A percentile compares a stretch with the other conserved stretches of the same genome.
phyloP scores from a whole-genome alignment of 2,888 invertebrate genomes.

The Syrista parreyssii region DNA sequence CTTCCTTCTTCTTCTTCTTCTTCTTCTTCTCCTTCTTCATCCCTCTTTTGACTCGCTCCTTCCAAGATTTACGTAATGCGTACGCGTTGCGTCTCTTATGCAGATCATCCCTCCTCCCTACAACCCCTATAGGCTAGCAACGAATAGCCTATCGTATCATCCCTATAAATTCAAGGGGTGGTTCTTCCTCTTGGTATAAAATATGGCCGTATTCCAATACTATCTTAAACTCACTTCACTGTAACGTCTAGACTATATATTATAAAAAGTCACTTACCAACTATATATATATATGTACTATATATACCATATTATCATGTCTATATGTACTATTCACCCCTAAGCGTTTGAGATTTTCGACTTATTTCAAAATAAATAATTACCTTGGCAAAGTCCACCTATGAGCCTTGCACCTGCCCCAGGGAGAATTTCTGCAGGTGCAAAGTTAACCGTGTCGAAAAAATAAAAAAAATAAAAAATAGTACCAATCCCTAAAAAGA shows the following conservation, averaged over 20 bases:
- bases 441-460: not conserved
- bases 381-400: too few relatives aligned
- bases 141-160: slow-evolving; percentile 39
- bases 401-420: not conserved
- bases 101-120: slow-evolving; percentile 37
- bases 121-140: slow-evolving; percentile 25
- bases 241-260: not conserved
- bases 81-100: slow-evolving; percentile 35
- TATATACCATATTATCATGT: too few relatives aligned
- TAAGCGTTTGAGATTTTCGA: not conserved
- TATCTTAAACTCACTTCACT: not conserved
- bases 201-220: slow-evolving; percentile 13
- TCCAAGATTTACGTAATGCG: slow-evolving; percentile 6
- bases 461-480: not conserved
- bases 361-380: not conserved
- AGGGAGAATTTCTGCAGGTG: not conserved
- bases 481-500: not conserved
- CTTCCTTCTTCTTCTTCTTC: slow-evolving; percentile 7
- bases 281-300: not conserved
- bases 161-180: slow-evolving; percentile 33
- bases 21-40: slow-evolving; percentile 5
- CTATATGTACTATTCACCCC: too few relatives aligned
- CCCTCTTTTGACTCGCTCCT: slow-evolving; percentile 6
- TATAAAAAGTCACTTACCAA: not conserved
- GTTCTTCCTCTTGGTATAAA: slow-evolving; percentile 32